A percentile compares a stretch with the other conserved stretches of the same genome.
These are phyloP conservation scores for Oreonectes daqikongensis DNA, from an alignment of 2,797 vertebrate genomes.

Conservation along the genomic window DNA sequence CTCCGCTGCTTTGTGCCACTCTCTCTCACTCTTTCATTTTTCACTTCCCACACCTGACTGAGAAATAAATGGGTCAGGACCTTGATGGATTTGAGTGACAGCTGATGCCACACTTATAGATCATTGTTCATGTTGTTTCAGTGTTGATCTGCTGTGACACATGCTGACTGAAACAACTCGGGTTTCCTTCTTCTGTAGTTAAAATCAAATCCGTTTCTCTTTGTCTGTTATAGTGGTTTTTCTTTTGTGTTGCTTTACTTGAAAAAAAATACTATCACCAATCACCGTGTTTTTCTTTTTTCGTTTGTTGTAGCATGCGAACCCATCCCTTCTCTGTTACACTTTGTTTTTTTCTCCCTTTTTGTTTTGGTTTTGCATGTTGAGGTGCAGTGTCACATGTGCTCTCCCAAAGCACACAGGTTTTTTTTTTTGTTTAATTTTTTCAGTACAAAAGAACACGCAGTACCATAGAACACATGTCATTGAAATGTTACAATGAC, in stretches of 20 bases:
- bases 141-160: neutral
- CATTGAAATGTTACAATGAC: conserved; percentile 7
- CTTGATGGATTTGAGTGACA: conserved; percentile 22
- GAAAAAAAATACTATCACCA: neutral
- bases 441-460: neutral
- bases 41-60: neutral
- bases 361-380: conserved; percentile 1
- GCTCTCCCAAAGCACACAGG: neutral
- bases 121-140: conserved; percentile 29
- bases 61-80: conserved; percentile 30
- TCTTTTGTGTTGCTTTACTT: neutral
- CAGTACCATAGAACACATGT: neutral
- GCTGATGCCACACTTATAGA: conserved; percentile 30
- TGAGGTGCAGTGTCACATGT: neutral
- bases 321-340: neutral
- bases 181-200: neutral
- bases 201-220: conserved; percentile 1
- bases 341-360: neutral
- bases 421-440: neutral
- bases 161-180: neutral
- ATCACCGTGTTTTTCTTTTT: neutral
- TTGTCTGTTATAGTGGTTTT: neutral
- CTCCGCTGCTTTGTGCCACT: neutral
- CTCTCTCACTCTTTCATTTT: neutral
- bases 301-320: neutral